phyloP scores from a whole-genome alignment of 2,113 vertebrate genomes.

The Cochlearius cochlearius region DNA sequence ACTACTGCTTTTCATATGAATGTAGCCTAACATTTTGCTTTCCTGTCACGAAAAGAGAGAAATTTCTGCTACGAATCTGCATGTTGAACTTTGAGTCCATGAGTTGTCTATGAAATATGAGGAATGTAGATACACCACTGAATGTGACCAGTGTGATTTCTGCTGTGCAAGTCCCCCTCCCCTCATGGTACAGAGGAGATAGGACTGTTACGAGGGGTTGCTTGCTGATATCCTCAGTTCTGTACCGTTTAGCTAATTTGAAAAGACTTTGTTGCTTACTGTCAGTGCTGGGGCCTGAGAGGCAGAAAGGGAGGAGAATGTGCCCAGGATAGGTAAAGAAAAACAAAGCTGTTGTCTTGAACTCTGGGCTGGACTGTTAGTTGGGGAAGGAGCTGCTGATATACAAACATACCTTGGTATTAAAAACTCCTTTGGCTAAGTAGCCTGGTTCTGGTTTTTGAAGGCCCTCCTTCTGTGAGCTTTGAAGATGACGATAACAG shows the following conservation, averaged over 20 bases:
- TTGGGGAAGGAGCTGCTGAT: not conserved
- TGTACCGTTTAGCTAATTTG: not conserved
- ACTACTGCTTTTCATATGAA: not conserved
- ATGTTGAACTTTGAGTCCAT: not conserved
- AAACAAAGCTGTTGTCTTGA: not conserved
- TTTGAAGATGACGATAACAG: not conserved
- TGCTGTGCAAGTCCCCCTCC: not conserved
- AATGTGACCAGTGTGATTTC: fast-evolving
- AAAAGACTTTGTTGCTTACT: not conserved
- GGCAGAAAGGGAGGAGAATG: not conserved
- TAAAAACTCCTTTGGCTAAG: not conserved
- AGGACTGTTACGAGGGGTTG: not conserved
- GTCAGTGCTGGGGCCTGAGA: not conserved
- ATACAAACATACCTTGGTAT: not conserved
- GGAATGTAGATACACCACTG: not conserved
- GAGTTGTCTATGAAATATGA: not conserved
- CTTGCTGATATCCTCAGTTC: not conserved
- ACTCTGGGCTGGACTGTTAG: not conserved
- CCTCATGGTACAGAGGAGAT: not conserved
- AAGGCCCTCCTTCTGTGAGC: not conserved
- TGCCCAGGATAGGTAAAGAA: not conserved
- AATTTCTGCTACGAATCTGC: not conserved
- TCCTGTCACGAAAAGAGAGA: not conserved
- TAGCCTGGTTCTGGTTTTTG: not conserved
- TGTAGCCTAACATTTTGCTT: not conserved